Evolutionary conservation across 2,113 vertebrate genomes (phyloP), one percentile per base, ranked within the genome.

Genomic region (Australoheros scitulus): DNA sequence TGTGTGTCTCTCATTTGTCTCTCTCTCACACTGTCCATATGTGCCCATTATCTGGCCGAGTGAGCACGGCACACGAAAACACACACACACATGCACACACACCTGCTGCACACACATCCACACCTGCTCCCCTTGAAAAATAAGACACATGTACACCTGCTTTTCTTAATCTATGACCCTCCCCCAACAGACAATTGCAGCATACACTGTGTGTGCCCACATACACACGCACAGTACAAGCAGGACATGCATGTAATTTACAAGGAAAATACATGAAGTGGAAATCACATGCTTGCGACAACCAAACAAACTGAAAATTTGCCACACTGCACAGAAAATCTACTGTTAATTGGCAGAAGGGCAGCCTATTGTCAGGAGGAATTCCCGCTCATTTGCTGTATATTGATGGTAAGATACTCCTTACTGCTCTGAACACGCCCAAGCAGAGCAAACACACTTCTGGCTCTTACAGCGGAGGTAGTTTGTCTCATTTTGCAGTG

Each of bases 1-100:
- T 77, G 32, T 87, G 57, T 75, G 68, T 77, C n/a, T 81, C 34
- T 87, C 86, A 50, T 88, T 78, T 70, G 22, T 76, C 58, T 78
- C 81, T 83, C 81, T 85, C 77, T 38, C 32, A 3, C 55, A 76
- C 47, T 70, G 79, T 88, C 87, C 87, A 90, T 89, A 91, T 87
- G 82, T 77, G 86, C 63, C 70, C 70, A 93, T 94, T 92, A 91
- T 84, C 41, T 85, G 84, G 84, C 70, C 56, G 65, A 91, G 76
- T 87, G 85, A 87, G 56, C 82, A 76, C 78, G 59, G 76, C 76
- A 34, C 79, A 79, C 52, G 47, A 52, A 70, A 24, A 70, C 41
- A 70, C 24, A 70, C 64, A 26, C 26, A 29, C 29, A 29, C 64
- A 29, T 29, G 43, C 65, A 63, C 2, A 65, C 38, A 79, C 57